Conservation (phyloP, 2,113 vertebrate species). For the Megatriorchis doriae region DNA sequence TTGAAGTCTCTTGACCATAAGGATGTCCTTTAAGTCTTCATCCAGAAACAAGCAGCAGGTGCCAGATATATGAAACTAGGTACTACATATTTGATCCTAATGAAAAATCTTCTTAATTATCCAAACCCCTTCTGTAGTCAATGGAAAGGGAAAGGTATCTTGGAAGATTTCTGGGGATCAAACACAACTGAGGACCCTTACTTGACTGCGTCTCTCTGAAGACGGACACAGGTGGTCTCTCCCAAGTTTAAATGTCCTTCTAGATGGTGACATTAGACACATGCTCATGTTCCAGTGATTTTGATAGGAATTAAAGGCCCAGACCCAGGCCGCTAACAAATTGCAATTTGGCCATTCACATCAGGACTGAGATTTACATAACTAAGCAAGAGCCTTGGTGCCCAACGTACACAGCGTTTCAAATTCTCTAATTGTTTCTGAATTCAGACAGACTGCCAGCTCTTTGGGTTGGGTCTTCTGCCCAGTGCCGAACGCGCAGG, state of each 20-base stretch:
- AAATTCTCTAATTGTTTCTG: background rate
- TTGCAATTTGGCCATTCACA: background rate
- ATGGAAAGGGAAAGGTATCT: background rate
- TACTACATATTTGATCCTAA: background rate
- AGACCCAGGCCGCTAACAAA: background rate
- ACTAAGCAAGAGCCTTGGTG: background rate
- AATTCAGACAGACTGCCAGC: background rate
- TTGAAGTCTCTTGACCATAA: background rate
- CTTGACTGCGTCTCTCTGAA: background rate
- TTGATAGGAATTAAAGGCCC: background rate
- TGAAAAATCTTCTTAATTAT: background rate
- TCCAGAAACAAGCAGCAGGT: background rate
- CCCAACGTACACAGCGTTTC: background rate
- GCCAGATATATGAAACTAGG: background rate
- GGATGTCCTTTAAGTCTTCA: background rate
- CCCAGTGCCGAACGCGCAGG: rapidly evolving
- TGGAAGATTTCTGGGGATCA: background rate
- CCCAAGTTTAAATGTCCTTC: background rate
- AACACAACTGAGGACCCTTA: background rate
- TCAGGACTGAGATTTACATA: background rate
- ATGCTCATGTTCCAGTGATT: background rate
- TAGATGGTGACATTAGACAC: background rate
- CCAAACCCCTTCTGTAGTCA: background rate
- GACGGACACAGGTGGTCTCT: background rate
- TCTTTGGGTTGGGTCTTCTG: background rate